Percentiles rank a stretch among this genome's conserved stretches.
phyloP scores from a whole-genome alignment of 2,797 vertebrate genomes.

The Sebastes oblongus region DNA sequence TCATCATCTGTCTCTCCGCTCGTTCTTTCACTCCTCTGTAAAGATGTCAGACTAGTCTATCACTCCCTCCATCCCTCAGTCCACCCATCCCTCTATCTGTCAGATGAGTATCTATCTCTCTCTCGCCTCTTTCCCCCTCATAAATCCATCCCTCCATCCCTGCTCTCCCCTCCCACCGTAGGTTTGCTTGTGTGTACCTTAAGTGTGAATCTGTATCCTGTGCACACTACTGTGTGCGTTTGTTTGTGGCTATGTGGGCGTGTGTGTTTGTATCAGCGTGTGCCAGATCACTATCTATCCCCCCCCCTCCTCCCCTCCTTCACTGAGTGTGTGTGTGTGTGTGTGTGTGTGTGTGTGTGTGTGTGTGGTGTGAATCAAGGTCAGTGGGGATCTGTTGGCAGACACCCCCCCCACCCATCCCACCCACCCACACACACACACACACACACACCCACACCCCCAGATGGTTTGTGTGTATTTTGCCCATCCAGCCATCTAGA shows the following conservation, averaged over 20 bases:
- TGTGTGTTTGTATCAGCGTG: slow-evolving; percentile 27
- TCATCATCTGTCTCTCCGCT: slow-evolving; percentile 68
- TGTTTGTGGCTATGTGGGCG: slow-evolving; percentile 6
- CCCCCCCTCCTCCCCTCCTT: background rate
- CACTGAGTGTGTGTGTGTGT: slow-evolving; percentile 38
- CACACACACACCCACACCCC: background rate
- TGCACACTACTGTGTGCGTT: slow-evolving; percentile 6
- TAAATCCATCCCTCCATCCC: slow-evolving; percentile 28
- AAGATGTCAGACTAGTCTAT: slow-evolving; percentile 67
- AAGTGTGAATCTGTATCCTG: slow-evolving; percentile 8
- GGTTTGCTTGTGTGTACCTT: background rate
- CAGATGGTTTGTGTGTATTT: slow-evolving; percentile 44
- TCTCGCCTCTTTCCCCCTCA: background rate
- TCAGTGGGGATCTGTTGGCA: slow-evolving; percentile 77
- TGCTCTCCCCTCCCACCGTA: background rate
- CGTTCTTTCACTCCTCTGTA: slow-evolving; percentile 63
- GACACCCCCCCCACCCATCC: slow-evolving; percentile 15
- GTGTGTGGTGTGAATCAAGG: slow-evolving; percentile 76
- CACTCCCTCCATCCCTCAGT: slow-evolving; percentile 52
- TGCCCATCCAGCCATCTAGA: slow-evolving; percentile 61
- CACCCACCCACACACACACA: background rate
- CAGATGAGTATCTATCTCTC: slow-evolving; percentile 57
- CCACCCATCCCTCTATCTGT: slow-evolving; percentile 57
- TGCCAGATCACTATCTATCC: slow-evolving; percentile 56
- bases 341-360: slow-evolving; percentile 52